phyloP scores from a whole-genome alignment of 2,888 invertebrate species.

The Trissolcus brochymenae region DNA sequence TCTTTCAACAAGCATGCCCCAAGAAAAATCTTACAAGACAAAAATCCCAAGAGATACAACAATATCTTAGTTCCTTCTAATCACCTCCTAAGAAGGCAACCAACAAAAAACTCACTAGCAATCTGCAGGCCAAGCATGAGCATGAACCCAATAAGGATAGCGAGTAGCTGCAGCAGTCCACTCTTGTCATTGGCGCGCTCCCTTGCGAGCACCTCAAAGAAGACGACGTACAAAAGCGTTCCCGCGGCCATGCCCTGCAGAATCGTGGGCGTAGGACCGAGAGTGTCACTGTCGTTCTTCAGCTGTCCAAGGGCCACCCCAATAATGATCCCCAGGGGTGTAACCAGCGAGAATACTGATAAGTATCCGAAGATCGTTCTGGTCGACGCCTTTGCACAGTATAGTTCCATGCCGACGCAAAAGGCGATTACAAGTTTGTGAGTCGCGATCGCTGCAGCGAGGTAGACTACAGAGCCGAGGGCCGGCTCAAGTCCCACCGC shows the following conservation, averaged over 20 bases:
- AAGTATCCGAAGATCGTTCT: conserved; percentile 80
- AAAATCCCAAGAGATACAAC: too few relatives aligned
- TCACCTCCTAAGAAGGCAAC: background rate
- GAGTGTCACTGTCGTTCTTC: conserved; percentile 74
- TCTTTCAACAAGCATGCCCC: too few relatives aligned
- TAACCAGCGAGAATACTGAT: conserved; percentile 81
- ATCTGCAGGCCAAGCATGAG: conserved; percentile 79
- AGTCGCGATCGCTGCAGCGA: conserved; percentile 82
- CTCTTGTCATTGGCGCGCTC: conserved; percentile 80
- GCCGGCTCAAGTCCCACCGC: conserved; percentile 82
- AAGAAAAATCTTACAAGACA: too few relatives aligned
- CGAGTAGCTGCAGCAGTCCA: conserved; percentile 79
- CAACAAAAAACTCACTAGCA: conserved; percentile 68
- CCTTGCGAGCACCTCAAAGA: conserved; percentile 88
- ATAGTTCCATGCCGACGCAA: conserved; percentile 82
- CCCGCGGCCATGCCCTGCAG: conserved; percentile 87
- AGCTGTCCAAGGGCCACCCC: conserved; percentile 79
- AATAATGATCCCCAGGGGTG: conserved; percentile 82
- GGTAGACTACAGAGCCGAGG: conserved; percentile 77
- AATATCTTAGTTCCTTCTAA: too few relatives aligned
- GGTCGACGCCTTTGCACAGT: conserved; percentile 77
- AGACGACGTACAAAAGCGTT: conserved; percentile 87
- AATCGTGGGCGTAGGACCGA: conserved; percentile 78
- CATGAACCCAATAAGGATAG: conserved; percentile 79
- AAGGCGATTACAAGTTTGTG: conserved; percentile 83